A percentile compares a stretch with the other conserved stretches of the same genome.
These are phyloP conservation scores for Vesta saturnalis DNA, from an alignment of 2,888 invertebrate genomes.

Conservation along the genomic window DNA sequence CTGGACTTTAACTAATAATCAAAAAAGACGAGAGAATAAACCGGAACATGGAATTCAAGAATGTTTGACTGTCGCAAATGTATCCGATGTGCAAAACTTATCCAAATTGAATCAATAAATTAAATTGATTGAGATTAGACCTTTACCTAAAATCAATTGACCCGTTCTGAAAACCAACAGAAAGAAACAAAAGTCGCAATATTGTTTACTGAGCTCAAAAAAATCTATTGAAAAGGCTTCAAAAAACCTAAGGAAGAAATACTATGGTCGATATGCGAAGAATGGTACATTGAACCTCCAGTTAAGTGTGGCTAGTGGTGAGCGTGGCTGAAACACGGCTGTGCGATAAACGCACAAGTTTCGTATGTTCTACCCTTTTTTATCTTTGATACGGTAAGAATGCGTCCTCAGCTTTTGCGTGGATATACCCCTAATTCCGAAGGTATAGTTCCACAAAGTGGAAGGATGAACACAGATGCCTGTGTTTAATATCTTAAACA, in stretches of 20 bases:
- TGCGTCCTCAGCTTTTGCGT: not conserved
- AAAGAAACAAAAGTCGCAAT: no score
- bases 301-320: not conserved
- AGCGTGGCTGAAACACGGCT: not conserved
- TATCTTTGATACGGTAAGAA: not conserved
- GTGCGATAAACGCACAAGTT: not conserved
- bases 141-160: not conserved
- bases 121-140: not conserved
- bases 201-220: not conserved
- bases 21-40: not conserved
- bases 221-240: not conserved
- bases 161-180: not conserved
- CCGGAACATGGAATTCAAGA: not conserved
- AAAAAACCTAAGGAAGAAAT: not conserved
- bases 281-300: not conserved
- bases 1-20: not conserved
- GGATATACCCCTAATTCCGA: not conserved
- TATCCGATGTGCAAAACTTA: not conserved
- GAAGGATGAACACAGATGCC: not conserved
- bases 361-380: not conserved
- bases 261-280: not conserved
- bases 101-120: not conserved
- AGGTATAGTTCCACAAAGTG: not conserved
- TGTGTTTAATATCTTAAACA: not conserved
- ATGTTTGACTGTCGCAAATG: not conserved